Conservation (phyloP, 2,888 invertebrate species). For the Lasioglossum zephyrum region DNA sequence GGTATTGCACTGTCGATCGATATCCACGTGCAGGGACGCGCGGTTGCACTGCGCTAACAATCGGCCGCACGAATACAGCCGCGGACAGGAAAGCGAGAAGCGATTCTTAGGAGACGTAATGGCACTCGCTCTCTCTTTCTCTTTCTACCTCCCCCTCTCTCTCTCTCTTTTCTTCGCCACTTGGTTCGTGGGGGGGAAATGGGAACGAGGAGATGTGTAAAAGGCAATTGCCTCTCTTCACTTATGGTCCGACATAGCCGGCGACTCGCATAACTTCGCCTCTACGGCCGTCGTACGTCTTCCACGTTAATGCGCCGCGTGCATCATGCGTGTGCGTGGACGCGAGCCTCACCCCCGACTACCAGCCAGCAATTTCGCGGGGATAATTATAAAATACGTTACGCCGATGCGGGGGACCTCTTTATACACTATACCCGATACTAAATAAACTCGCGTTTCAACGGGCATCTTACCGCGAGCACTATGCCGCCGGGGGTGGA, state of each 20-base stretch:
- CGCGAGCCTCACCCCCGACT: constrained; percentile 15
- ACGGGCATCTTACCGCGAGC: constrained; percentile 9
- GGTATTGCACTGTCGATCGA: constrained; percentile 61
- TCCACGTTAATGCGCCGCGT: constrained; percentile 59
- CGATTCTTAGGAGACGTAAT: constrained; percentile 80
- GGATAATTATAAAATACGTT: constrained; percentile 64
- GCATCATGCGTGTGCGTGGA: constrained; percentile 12
- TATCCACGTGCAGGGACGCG: constrained; percentile 46
- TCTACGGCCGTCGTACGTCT: constrained; percentile 62
- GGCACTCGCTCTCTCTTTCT: constrained; percentile 66
- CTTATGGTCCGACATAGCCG: constrained; percentile 79
- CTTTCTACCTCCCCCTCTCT: background rate
- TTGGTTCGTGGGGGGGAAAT: constrained; percentile 69
- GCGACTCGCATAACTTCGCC: constrained; percentile 75
- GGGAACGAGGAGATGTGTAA: constrained; percentile 82
- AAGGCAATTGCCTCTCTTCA: constrained; percentile 81
- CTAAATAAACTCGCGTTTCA: constrained; percentile 48
- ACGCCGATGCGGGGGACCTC: constrained; percentile 16
- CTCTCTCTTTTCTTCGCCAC: background rate
- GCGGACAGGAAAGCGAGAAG: constrained; percentile 52
- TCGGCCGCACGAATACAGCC: constrained; percentile 26
- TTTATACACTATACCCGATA: constrained; percentile 27
- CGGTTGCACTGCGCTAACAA: constrained; percentile 34
- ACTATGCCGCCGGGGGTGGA: background rate
- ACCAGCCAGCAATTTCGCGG: constrained; percentile 48